A percentile compares a stretch with the other conserved stretches of the same genome.
phyloP scores from a whole-genome alignment of 2,113 vertebrate genomes.

The Gadus chalcogrammus region DNA sequence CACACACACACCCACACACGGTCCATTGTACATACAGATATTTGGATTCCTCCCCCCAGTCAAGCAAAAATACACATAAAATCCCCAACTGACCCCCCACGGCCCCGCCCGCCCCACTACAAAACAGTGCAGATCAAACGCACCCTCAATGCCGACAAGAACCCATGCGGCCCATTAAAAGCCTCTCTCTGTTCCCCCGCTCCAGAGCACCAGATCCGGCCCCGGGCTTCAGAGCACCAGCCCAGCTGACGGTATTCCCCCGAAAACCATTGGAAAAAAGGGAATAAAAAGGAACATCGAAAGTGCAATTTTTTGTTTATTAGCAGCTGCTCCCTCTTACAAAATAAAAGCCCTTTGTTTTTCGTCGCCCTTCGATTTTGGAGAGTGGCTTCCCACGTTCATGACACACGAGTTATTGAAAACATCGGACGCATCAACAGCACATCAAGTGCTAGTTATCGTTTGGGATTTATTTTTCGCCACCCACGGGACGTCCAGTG shows the following conservation, averaged over 20 bases:
- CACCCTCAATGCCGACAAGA: background rate
- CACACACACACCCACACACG: too few relatives aligned
- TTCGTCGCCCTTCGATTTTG: background rate
- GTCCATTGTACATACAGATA: too few relatives aligned
- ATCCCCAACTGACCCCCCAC: background rate
- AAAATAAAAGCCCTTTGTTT: background rate
- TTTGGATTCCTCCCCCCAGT: background rate
- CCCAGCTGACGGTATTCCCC: too few relatives aligned
- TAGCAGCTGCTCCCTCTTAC: background rate
- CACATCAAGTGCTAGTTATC: too few relatives aligned
- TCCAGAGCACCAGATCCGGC: too few relatives aligned
- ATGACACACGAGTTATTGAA: background rate
- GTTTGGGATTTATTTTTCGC: too few relatives aligned
- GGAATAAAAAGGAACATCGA: too few relatives aligned
- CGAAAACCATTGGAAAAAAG: too few relatives aligned
- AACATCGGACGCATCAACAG: background rate
- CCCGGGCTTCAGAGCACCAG: too few relatives aligned
- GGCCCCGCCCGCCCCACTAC: background rate
- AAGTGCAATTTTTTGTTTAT: too few relatives aligned
- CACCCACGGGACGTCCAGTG: too few relatives aligned
- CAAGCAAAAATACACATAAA: background rate
- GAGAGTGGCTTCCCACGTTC: background rate
- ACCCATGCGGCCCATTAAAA: background rate
- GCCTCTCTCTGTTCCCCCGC: too few relatives aligned
- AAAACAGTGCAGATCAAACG: background rate